These are phyloP conservation scores for Emydoidea blandingii DNA, from an alignment of 2,797 vertebrate species.

Conservation along the genomic window DNA sequence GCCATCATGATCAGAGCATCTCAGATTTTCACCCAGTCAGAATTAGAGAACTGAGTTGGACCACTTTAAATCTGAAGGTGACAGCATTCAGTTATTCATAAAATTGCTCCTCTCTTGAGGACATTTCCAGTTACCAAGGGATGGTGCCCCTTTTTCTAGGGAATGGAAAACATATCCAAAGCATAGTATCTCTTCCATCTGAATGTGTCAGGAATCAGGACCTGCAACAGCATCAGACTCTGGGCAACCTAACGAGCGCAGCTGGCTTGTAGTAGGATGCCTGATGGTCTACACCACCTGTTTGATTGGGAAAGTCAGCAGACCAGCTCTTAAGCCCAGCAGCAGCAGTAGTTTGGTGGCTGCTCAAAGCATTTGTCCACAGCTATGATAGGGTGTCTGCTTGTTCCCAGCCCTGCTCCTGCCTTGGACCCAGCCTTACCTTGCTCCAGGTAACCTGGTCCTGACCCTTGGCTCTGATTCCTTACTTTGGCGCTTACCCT, in stretches of 20 bases:
- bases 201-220: neutral
- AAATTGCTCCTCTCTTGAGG: neutral
- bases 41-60: neutral
- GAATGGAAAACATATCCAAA: neutral
- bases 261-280: neutral
- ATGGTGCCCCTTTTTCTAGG: conserved; percentile 1
- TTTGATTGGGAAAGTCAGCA: neutral
- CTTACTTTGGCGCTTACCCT: too few relatives aligned
- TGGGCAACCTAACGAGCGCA: neutral
- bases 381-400: too few relatives aligned
- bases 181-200: neutral
- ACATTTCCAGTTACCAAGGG: neutral
- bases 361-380: neutral
- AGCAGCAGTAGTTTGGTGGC: neutral
- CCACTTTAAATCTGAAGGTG: conserved; percentile 37
- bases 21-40: neutral
- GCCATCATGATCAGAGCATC: neutral
- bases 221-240: neutral
- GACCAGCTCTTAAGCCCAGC: neutral
- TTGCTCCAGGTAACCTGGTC: neutral
- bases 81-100: neutral
- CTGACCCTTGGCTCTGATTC: neutral
- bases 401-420: neutral
- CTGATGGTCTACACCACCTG: neutral
- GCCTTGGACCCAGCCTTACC: too few relatives aligned